Base-by-base conservation (phyloP, 1,140 invertebrate genomes). In the Eriosoma lanigerum region DNA sequence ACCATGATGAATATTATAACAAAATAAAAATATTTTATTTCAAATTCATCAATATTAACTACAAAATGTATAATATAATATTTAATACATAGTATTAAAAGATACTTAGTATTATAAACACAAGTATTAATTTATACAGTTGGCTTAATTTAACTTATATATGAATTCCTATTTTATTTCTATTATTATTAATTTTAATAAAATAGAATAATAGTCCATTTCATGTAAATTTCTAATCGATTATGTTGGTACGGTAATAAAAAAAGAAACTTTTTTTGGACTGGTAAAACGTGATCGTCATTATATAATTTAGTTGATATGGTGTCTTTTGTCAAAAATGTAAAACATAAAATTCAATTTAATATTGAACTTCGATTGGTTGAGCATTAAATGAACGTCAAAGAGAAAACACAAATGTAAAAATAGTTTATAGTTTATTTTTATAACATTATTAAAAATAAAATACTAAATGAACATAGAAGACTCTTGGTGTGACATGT, bases 261-360 rank as follows among this genome's bases (percentile, higher is more conserved):
- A 48, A 68, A 38, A 19, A 17, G 44, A 48, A 68, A 21, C 21
- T 70, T 66, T 38, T 12, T 6, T 19, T 17, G 13, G 17, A 48
- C 13, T 48, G 66, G 66, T 19, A 70, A 70, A 24, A 70, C 66
- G 66, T 70, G 66, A 70, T 70, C 66, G 66, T 70, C 66, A 70
- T 70, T 70, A 70, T 48, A 70, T 70, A n/a, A n/a, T n/a, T n/a
- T n/a, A 48, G 44, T 70, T 70, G 21, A 17, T 70, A 26, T 29
- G n/a, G n/a, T n/a, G 26, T 21, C 13, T 46, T 48, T 5, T 70
- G n/a, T 13, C n/a, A 48, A 1, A 17, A 24, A 19, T 13, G 44
- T 70, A 66, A 64, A 66, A 66, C 21, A 32, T 17, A 48, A 70
- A 68, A 70, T 70, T 70, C 66, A 70, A 70, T 70, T 70, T 70